Evolutionary conservation across 2,888 invertebrate species (phyloP).

Genomic region (Megaustenia siamemsis): DNA sequence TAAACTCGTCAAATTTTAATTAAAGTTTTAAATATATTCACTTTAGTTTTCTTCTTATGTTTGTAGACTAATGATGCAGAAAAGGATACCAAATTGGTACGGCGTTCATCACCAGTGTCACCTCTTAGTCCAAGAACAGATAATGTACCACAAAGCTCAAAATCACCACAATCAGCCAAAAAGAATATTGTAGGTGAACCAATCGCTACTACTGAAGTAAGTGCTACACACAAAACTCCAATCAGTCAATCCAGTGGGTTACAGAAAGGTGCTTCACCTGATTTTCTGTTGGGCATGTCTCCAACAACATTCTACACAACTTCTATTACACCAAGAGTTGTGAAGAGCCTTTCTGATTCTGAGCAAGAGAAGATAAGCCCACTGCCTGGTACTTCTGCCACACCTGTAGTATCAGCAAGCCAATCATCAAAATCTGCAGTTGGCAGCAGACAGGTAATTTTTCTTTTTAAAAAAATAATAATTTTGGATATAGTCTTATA

Average conservation of each 20-base stretch:
- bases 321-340: constrained; percentile 25
- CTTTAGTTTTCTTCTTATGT: not conserved
- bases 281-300: constrained; percentile 49
- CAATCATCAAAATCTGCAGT: not conserved
- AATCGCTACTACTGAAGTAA: constrained; percentile 35
- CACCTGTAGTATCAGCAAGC: not conserved
- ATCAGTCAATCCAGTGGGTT: constrained; percentile 9
- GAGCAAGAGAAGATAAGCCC: constrained; percentile 21
- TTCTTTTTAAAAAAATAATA: not conserved
- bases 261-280: constrained; percentile 48
- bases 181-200: constrained; percentile 52
- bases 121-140: constrained; percentile 58
- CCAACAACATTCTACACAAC: constrained; percentile 55
- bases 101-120: constrained; percentile 40
- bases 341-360: constrained; percentile 28
- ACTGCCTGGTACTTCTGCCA: constrained; percentile 29
- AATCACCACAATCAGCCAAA: constrained; percentile 54
- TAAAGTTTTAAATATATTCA: no score
- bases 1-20: no score
- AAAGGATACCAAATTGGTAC: constrained; percentile 38
- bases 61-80: constrained; percentile 27
- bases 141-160: constrained; percentile 55
- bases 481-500: no score
- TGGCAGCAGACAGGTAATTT: constrained; percentile 29
- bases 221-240: constrained; percentile 12